Evolutionary conservation across 2,113 vertebrate species (phyloP), one percentile per base, ranked within the genome.

Genomic region (Hucho hucho): DNA sequence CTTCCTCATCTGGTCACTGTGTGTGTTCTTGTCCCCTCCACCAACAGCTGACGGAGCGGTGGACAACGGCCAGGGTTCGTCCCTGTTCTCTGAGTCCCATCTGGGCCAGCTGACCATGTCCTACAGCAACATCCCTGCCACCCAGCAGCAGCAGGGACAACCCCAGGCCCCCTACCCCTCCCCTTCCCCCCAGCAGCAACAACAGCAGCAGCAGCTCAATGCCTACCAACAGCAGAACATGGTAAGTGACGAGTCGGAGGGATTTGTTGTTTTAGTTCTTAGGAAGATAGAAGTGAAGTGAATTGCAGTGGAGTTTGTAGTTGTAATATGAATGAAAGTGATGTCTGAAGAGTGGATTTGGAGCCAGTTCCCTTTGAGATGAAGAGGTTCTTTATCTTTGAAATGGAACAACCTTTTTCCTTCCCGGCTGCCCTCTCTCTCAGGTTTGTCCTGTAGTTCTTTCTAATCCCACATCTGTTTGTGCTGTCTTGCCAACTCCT

Each of bases 31-130:
- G 74, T 78, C 29, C 24, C 29, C 18, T 20, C 2, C 28, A 77
- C 74, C 43, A 9, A 72, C 67, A 97, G 97, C 95, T 72, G 96
- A 98, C 73, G 94, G 93, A 7, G 94, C 92, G 0, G 56, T 92
- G 87, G 98, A 98, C 93, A 98, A 96, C 77, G 95, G 98, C 75
- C 95, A 97, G 79, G 95, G 97, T 9, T 98, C 97, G 3, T 96
- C 95, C 0, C 87, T 98, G 70, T 96, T 96, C 85, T 94, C 95
- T 0, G 95, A 96, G 74, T 94, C 95, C 1, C 92, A 93, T 84
- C 90, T 94, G 75, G 92, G 93, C 80, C 96, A 97, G 68, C 95
- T 95, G 84, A 88, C 89, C 65, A 93, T 96, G 91, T 96, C 96
- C 0, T 98, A 96, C 78, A 94, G 94, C 69, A 94, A 96, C 79